phyloP scores from a whole-genome alignment of 1,140 invertebrate genomes.

The Zaprionus lachaisei region DNA sequence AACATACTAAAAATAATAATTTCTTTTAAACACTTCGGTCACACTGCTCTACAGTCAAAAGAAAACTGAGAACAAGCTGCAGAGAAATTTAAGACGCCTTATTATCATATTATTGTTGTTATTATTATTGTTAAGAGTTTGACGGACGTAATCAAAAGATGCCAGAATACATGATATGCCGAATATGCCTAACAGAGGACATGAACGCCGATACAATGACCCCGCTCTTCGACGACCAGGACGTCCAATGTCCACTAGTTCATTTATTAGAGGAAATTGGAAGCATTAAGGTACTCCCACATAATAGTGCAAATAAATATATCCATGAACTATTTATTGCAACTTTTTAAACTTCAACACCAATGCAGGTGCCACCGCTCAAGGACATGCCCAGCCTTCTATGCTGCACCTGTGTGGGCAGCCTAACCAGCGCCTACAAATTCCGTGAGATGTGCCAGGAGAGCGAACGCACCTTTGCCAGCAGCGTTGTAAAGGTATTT shows the following conservation, averaged over 20 bases:
- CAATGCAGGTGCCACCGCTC: constrained; percentile 62
- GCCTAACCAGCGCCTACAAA: constrained; percentile 61
- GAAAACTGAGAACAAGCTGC: constrained; percentile 23
- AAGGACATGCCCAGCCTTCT: constrained; percentile 78
- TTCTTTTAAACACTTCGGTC: constrained; percentile 6
- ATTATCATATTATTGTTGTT: constrained; percentile 29
- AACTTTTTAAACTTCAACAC: neutral
- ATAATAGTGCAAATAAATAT: neutral
- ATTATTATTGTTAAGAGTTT: constrained; percentile 31
- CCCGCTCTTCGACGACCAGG: constrained; percentile 65
- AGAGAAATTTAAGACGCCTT: constrained; percentile 34
- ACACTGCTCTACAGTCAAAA: constrained; percentile 35
- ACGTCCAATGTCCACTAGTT: constrained; percentile 63
- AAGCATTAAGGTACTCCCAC: constrained; percentile 63
- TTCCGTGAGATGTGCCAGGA: constrained; percentile 73
- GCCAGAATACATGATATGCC: constrained; percentile 75
- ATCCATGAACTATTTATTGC: neutral
- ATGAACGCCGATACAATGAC: constrained; percentile 65
- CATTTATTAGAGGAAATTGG: constrained; percentile 75
- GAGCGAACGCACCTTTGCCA: constrained; percentile 72
- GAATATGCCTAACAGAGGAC: constrained; percentile 76
- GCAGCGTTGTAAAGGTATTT: constrained; percentile 71
- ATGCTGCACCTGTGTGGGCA: constrained; percentile 63
- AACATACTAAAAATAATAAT: neutral
- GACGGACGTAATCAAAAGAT: constrained; percentile 37